phyloP scores from a whole-genome alignment of 2,888 invertebrate genomes.

The Lumbricus terrestris region DNA sequence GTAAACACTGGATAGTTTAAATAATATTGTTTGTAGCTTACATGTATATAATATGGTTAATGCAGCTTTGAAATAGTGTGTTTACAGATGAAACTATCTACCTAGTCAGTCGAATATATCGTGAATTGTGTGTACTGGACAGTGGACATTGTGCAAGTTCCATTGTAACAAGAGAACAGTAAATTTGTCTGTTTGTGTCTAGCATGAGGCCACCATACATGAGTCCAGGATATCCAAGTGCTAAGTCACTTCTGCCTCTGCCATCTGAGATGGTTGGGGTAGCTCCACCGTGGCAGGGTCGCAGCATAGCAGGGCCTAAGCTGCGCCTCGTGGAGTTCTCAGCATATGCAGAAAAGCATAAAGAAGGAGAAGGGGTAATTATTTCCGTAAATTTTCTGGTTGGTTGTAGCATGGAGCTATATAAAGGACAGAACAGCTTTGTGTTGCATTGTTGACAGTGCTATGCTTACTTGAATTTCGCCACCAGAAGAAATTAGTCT shows the following conservation, averaged over 20 bases:
- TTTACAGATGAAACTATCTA: not conserved
- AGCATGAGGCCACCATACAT: slow-evolving; percentile 14
- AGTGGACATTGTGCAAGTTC: no score
- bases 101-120: not conserved
- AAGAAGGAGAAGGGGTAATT: slow-evolving; percentile 29
- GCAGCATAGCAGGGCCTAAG: slow-evolving; percentile 95
- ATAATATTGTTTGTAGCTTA: not conserved
- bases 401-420: not conserved
- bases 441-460: no score
- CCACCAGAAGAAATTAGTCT: not conserved
- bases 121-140: not conserved
- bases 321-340: slow-evolving; percentile 95
- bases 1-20: not conserved
- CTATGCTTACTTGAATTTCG: no score
- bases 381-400: not conserved
- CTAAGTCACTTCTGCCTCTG: slow-evolving; percentile 13
- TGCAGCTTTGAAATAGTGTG: not conserved
- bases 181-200: not conserved
- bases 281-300: slow-evolving; percentile 67
- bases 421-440: no score
- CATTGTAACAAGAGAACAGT: not conserved
- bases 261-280: slow-evolving; percentile 20
- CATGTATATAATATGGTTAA: not conserved
- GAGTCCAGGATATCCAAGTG: not conserved
- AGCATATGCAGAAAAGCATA: slow-evolving; percentile 80